Evolutionary conservation across 2,113 vertebrate genomes (phyloP).

Genomic region (Dryoscopus gambensis): DNA sequence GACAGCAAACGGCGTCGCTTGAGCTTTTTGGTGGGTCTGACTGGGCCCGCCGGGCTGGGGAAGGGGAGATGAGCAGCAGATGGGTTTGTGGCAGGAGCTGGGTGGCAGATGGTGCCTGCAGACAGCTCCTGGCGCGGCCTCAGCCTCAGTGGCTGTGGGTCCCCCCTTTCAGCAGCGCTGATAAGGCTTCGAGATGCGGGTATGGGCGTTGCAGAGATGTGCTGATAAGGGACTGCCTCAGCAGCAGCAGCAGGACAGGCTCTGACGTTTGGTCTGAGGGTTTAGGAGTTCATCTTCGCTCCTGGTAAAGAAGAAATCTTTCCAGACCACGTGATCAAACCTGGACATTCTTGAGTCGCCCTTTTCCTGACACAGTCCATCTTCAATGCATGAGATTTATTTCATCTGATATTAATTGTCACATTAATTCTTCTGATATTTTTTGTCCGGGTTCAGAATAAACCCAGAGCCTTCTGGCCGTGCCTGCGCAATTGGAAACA

Average conservation of each 20-base stretch:
- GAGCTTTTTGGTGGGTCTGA: not conserved
- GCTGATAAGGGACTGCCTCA: not conserved
- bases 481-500: not conserved
- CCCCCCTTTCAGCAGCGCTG: not conserved
- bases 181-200: not conserved
- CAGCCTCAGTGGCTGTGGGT: not conserved
- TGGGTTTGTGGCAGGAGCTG: conserved; percentile 6
- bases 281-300: not conserved
- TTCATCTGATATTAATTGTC: not conserved
- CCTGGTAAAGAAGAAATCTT: not conserved
- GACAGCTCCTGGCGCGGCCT: not conserved
- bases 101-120: conserved; percentile 52
- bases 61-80: not conserved
- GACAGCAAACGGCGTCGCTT: not conserved
- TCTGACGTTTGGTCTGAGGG: not conserved
- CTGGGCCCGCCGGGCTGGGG: not conserved
- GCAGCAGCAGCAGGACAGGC: not conserved
- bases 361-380: not conserved
- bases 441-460: not conserved
- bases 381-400: fast-evolving
- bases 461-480: not conserved
- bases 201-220: not conserved
- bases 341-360: not conserved
- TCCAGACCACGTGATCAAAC: no score
- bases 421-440: no score